These are phyloP conservation scores for Lamprologus sp. DNA, from an alignment of 2,113 vertebrate genomes.

Conservation along the genomic window DNA sequence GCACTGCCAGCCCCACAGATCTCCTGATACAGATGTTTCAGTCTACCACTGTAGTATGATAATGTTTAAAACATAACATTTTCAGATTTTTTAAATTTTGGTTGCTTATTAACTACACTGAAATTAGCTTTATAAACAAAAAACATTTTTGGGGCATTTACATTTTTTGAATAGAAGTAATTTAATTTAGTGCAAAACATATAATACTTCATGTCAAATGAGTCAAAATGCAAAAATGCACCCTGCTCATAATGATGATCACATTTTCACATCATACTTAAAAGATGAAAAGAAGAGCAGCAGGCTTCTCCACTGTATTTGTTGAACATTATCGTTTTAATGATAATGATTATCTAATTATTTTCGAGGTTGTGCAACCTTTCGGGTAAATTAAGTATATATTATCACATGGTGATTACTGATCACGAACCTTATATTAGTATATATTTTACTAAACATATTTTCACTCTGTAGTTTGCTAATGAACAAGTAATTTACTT, in stretches of 20 bases:
- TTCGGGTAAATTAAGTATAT: not conserved
- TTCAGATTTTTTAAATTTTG: rapidly evolving
- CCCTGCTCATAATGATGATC: not conserved
- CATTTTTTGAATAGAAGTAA: not conserved
- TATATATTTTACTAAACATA: not conserved
- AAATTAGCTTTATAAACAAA: not conserved
- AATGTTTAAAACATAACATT: not conserved
- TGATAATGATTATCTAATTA: not conserved
- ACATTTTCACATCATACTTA: not conserved
- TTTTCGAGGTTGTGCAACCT: not conserved
- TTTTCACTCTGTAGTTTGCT: not conserved
- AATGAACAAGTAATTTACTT: not conserved
- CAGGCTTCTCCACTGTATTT: not conserved
- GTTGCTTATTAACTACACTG: not conserved
- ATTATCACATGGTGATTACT: not conserved
- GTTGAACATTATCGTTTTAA: not conserved
- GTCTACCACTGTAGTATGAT: not conserved
- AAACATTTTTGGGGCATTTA: not conserved
- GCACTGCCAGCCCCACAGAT: not conserved
- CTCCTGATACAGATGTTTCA: not conserved
- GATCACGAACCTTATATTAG: not conserved
- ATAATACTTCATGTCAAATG: not conserved
- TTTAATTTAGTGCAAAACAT: not conserved
- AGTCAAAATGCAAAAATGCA: not conserved
- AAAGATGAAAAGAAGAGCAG: not conserved